Evolutionary conservation across 1,140 invertebrate species (phyloP), one percentile per base, ranked within the genome.

Genomic region (Drosophila parvula): DNA sequence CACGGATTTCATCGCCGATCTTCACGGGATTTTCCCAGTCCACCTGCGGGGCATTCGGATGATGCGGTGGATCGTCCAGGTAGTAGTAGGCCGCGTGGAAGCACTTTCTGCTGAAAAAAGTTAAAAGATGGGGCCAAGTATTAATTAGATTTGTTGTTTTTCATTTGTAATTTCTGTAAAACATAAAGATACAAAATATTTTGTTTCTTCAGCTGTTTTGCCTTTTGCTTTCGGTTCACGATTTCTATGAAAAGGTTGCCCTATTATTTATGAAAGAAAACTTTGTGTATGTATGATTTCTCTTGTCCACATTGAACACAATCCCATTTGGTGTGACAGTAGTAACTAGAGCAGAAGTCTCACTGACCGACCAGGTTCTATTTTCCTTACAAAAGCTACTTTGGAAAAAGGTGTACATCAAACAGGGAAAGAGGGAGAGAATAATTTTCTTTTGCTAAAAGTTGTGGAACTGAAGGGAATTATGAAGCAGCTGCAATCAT

Each of bases 81-180:
- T 96, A 97, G 90, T 96, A 97, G 90, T 97, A 97, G n/a, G 96
- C 95, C 38, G 95, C 96, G 92, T 96, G 95, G 90, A 96, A 96
- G 89, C 95, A 96, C 93, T 96, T 95, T 92, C 96, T 96, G 92
- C 90, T 92, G 90, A 62, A 90, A 90, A 47, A 55, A 88, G 77
- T 59, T 57, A 78, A 69, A 18, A 34, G 58, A 28, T 44, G 57
- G 76, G 93, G 93, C 47, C 48, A 22, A 34, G 78, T 82, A 80
- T 88, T 88, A 88, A 82, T 63, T 38, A 58, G 30, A 6, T 16
- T 59, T 40, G 36, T 59, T 40, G 9, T 30, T 9, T n/a, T 0
- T 28, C 9, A 5, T 11, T 50, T 12, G 2, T 18, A 34, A 32
- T 28, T 28, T 5, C 22, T 22, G 22, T 22, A 22, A 22, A 22